Conservation (phyloP, 1,140 invertebrate species). For the Delia radicum region DNA sequence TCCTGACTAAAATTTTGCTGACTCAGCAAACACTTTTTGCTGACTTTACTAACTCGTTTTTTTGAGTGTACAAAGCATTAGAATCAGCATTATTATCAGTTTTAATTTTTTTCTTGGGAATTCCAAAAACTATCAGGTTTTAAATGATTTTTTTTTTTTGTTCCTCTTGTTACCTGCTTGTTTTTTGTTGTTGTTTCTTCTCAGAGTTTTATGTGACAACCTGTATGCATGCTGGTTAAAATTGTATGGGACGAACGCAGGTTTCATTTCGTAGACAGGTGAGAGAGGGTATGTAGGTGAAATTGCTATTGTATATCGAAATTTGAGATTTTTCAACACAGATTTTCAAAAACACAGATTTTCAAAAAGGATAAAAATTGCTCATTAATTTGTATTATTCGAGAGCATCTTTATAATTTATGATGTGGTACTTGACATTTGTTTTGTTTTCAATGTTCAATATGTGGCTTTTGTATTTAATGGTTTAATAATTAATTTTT, state of each 20-base stretch:
- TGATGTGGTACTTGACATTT: slow-evolving; percentile 8
- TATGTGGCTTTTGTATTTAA: not conserved
- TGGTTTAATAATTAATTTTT: slow-evolving; percentile 7
- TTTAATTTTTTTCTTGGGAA: slow-evolving; percentile 13
- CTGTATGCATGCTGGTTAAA: not conserved
- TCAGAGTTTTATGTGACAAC: not conserved
- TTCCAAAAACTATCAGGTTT: slow-evolving; percentile 11
- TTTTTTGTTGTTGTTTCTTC: not conserved
- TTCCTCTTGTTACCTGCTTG: slow-evolving; percentile 13
- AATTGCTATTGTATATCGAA: not conserved
- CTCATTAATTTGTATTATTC: slow-evolving; percentile 8
- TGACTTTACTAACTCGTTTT: no score
- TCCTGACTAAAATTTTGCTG: no score
- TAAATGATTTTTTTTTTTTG: slow-evolving; percentile 6
- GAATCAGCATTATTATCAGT: not conserved
- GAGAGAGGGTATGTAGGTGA: not conserved
- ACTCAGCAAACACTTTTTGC: no score
- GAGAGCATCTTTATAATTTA: not conserved
- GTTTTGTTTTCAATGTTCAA: not conserved
- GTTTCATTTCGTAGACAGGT: not conserved
- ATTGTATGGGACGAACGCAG: not conserved
- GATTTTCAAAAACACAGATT: not conserved
- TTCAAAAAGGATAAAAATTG: not conserved
- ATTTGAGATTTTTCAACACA: slow-evolving; percentile 7
- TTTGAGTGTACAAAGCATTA: not conserved